These are phyloP conservation scores for Pissodes strobi DNA, from an alignment of 1,140 invertebrate species.

Conservation along the genomic window DNA sequence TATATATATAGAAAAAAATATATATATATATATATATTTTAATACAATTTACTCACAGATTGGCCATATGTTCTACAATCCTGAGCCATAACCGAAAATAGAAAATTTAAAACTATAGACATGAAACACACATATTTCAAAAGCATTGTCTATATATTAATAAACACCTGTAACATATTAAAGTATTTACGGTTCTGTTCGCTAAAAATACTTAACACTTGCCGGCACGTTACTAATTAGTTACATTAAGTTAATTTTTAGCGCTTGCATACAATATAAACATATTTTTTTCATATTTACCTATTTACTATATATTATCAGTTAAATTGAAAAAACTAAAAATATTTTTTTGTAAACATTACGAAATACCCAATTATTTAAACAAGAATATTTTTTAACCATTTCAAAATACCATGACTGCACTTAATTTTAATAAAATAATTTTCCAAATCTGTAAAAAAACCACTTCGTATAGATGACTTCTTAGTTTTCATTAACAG, in stretches of 20 bases:
- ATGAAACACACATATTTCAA: not conserved
- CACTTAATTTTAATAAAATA: slow-evolving; percentile 7
- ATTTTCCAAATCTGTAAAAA: not conserved
- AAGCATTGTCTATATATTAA: no score
- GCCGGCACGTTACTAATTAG: slow-evolving; percentile 21
- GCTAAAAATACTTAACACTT: not conserved
- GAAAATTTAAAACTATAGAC: not conserved
- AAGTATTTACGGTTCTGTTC: not conserved
- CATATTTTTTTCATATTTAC: not conserved
- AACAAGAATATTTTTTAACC: not conserved
- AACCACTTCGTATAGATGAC: not conserved
- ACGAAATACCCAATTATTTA: not conserved
- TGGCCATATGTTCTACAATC: slow-evolving; percentile 37
- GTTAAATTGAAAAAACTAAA: not conserved
- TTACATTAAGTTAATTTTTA: slow-evolving; percentile 5
- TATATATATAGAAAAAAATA: no score
- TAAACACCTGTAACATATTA: no score
- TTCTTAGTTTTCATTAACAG: not conserved
- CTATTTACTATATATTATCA: not conserved
- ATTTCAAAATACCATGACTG: not conserved
- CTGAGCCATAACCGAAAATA: slow-evolving; percentile 5
- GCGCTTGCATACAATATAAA: not conserved
- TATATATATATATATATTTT: no score
- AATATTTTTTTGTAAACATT: not conserved
- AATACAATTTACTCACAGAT: slow-evolving; percentile 41